phyloP scores from a whole-genome alignment of 2,113 vertebrate genomes.

The Motacilla alba region DNA sequence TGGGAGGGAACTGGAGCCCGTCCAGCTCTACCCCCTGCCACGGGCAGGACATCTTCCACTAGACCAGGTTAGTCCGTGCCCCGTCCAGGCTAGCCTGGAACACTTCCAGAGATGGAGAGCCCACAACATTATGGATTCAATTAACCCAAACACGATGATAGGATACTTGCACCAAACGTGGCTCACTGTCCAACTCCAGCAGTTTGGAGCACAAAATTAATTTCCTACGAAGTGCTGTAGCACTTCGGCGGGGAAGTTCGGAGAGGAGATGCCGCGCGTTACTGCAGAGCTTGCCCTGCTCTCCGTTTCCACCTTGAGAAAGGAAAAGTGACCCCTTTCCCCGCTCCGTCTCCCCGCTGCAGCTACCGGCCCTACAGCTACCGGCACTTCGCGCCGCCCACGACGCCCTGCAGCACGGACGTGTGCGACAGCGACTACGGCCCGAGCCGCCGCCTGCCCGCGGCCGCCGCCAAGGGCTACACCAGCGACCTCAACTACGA shows the following conservation, averaged over 20 bases:
- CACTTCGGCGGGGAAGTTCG: neutral
- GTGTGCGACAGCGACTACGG: conserved; percentile 97
- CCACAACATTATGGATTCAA: neutral
- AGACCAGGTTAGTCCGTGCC: neutral
- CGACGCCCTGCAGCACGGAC: conserved; percentile 97
- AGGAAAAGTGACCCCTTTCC: fast-evolving
- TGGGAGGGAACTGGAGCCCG: neutral
- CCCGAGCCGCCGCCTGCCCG: conserved; percentile 80
- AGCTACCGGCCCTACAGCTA: conserved; percentile 95
- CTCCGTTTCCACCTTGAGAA: neutral
- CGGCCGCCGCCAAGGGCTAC: conserved; percentile 82
- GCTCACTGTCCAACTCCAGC: neutral
- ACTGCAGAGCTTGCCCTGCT: fast-evolving
- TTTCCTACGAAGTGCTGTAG: fast-evolving
- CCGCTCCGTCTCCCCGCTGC: neutral
- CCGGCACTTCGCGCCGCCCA: conserved; percentile 94
- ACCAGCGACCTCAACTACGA: conserved; percentile 96
- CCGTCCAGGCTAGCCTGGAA: neutral
- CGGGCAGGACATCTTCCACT: neutral
- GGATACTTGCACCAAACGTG: neutral
- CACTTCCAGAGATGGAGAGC: neutral
- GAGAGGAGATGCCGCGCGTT: neutral
- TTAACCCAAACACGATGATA: fast-evolving
- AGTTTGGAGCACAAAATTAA: neutral
- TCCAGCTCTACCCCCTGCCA: neutral